Evolutionary conservation across 2,888 invertebrate genomes (phyloP), one percentile per base, ranked within the genome.

Genomic region (Sycophila texana): DNA sequence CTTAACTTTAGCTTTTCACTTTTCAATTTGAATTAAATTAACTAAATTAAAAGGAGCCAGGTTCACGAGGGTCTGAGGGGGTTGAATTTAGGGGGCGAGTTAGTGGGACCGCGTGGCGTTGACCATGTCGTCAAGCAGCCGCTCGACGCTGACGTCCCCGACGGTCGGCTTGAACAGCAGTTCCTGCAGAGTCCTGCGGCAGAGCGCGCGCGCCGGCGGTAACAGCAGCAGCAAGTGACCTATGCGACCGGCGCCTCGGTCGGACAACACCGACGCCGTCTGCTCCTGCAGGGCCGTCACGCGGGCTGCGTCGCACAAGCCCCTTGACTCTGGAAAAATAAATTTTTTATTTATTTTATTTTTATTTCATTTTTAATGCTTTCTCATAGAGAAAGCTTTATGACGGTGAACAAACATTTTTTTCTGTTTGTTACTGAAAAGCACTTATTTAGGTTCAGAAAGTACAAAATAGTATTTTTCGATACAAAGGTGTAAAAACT

Each of bases 121-220:
- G 49, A 81, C 66, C 65, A 95, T 93, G 87, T 95, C 95, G 20
- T 93, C 93, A 63, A 95, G 89, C 58, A 95, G 90, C 84, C 94
- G 91, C 85, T 95, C 95, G 51, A 95, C 94, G 18, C 94, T 93
- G 49, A 95, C 94, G 84, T 94, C 94, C 14, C 95, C 95, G 75
- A 95, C 94, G 0, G 96, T 95, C 82, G 95, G 94, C 79, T 95
- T 93, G 91, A 97, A 97, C 79, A 97, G 93, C 14, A 97, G 90
- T 83, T 95, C 95, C 85, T 94, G 93, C 0, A 94, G 90, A 4
- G 92, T 92, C 26, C 89, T 88, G 0, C 93, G 91, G 79, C 91
- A 91, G 60, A 94, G 90, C 14, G 89, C 91, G 77, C 90, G 93
- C 47, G 94, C 92, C 26, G 94, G 93, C 1, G 96, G 95, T 74